Conservation (phyloP, 2,797 vertebrate species). For the Coranthus polyacanthus region DNA sequence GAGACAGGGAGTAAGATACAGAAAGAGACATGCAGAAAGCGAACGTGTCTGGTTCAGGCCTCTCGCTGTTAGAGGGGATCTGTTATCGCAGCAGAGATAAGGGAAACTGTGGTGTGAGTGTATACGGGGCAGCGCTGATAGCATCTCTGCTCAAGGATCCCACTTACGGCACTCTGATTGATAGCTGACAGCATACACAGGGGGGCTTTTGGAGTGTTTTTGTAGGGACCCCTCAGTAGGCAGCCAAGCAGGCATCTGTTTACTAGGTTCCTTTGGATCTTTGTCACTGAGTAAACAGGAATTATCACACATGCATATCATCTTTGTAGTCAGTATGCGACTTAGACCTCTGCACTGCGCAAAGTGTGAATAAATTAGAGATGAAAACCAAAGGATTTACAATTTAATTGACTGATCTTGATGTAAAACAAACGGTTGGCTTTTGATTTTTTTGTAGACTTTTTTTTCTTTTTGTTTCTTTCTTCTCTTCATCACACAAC, state of each 20-base stretch:
- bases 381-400: not conserved
- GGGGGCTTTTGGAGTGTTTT: conserved; percentile 62
- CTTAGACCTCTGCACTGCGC: not conserved
- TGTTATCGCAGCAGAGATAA: conserved; percentile 85
- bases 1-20: conserved; percentile 30
- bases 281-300: conserved; percentile 60
- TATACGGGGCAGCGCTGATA: conserved; percentile 83
- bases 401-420: not conserved
- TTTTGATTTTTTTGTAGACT: conserved; percentile 1
- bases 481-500: conserved; percentile 10
- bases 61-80: conserved; percentile 75
- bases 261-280: conserved; percentile 56
- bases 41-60: conserved; percentile 64
- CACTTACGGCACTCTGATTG: conserved; percentile 85
- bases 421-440: not conserved
- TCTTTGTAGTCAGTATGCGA: conserved; percentile 12
- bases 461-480: conserved; percentile 32
- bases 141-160: conserved; percentile 86
- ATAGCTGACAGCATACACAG: conserved; percentile 80
- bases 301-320: conserved; percentile 58
- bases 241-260: conserved; percentile 71
- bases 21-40: conserved; percentile 58
- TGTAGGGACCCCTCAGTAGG: conserved; percentile 60
- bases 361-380: not conserved
- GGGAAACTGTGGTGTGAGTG: conserved; percentile 85